phyloP scores from a whole-genome alignment of 2,888 invertebrate species.

The Lycocerus yunnanus region DNA sequence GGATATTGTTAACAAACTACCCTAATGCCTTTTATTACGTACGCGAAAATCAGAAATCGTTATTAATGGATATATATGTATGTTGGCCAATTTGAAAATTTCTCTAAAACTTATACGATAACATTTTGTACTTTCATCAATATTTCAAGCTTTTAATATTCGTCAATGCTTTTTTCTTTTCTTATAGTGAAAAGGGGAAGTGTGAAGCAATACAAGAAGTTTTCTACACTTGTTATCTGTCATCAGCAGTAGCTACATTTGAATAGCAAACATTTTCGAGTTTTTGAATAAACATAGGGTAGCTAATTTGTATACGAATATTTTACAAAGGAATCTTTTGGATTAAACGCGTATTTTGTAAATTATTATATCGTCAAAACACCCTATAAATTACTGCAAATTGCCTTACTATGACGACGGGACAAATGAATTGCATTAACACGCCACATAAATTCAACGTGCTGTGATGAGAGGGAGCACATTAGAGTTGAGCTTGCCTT shows the following conservation, averaged over 20 bases:
- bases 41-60: slow-evolving; percentile 33
- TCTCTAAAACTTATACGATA: neutral
- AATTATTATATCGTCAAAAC: slow-evolving; percentile 20
- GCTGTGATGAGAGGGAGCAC: slow-evolving; percentile 21
- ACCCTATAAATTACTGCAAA: slow-evolving; percentile 34
- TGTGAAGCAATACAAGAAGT: slow-evolving; percentile 29
- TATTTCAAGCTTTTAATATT: neutral
- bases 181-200: slow-evolving; percentile 17
- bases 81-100: slow-evolving; percentile 27
- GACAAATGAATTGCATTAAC: slow-evolving; percentile 36
- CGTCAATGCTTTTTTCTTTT: neutral
- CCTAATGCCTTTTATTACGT: slow-evolving; percentile 36
- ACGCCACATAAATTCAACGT: slow-evolving; percentile 31
- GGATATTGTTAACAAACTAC: slow-evolving; percentile 55
- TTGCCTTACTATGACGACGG: slow-evolving; percentile 32
- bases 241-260: slow-evolving; percentile 25
- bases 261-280: slow-evolving; percentile 29
- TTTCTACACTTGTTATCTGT: slow-evolving; percentile 27
- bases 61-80: slow-evolving; percentile 41
- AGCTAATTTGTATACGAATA: slow-evolving; percentile 28
- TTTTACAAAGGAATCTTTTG: slow-evolving; percentile 22
- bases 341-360: slow-evolving; percentile 25
- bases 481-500: slow-evolving; percentile 17
- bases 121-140: neutral
- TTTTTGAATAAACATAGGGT: slow-evolving; percentile 32